These are phyloP conservation scores for Palloptera scutellata DNA, from an alignment of 2,888 invertebrate genomes.

Conservation along the genomic window DNA sequence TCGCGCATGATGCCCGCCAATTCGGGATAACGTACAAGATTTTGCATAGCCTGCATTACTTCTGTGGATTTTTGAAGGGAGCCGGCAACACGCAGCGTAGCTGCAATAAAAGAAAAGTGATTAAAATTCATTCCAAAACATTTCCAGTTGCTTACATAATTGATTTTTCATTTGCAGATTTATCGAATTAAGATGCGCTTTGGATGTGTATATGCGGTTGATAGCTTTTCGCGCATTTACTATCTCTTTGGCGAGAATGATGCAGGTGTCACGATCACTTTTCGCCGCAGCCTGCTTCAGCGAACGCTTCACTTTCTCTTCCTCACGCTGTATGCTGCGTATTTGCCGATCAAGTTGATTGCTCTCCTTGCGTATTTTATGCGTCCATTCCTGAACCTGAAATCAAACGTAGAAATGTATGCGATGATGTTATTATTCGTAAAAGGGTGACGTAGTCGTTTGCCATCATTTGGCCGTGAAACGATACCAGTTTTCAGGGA, in stretches of 20 bases:
- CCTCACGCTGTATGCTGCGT: constrained; percentile 94
- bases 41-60: constrained; percentile 98
- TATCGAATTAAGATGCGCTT: constrained; percentile 96
- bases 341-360: constrained; percentile 95
- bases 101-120: constrained; percentile 65
- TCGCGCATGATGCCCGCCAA: constrained; percentile 96
- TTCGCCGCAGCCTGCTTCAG: constrained; percentile 96
- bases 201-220: constrained; percentile 91
- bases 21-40: constrained; percentile 88
- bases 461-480: constrained; percentile 20
- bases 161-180: constrained; percentile 98
- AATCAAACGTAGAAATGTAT: constrained; percentile 48
- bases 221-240: constrained; percentile 87
- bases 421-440: constrained; percentile 21
- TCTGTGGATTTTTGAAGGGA: constrained; percentile 94
- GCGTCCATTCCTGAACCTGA: constrained; percentile 96
- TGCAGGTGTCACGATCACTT: constrained; percentile 92
- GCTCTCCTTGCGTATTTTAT: constrained; percentile 92
- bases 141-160: constrained; percentile 70
- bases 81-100: constrained; percentile 93
- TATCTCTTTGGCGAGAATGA: constrained; percentile 92
- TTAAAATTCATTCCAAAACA: background rate
- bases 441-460: constrained; percentile 32
- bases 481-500: constrained; percentile 17
- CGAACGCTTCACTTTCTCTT: constrained; percentile 93